These are phyloP conservation scores for Solea senegalensis DNA, from an alignment of 2,113 vertebrate genomes.

Conservation along the genomic window DNA sequence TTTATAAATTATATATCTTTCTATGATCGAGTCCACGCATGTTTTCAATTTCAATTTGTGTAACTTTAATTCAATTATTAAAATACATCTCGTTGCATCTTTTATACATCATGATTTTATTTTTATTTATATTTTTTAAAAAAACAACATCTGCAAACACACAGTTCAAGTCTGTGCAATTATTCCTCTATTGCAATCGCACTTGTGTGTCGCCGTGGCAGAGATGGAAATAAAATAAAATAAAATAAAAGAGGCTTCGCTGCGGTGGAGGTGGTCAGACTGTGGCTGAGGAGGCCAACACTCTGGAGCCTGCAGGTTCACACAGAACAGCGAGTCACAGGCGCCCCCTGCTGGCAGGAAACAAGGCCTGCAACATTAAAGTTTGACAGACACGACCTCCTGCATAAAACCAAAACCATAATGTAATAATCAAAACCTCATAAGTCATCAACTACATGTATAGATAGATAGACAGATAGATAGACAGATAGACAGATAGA, in stretches of 20 bases:
- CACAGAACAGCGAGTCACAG: conserved; percentile 63
- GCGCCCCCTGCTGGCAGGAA: conserved; percentile 72
- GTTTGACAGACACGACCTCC: background rate
- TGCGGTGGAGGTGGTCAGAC: conserved; percentile 49
- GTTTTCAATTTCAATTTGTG: background rate
- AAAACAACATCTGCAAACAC: too few species aligned
- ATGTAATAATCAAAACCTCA: background rate
- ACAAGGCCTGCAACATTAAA: background rate
- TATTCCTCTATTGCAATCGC: too few species aligned
- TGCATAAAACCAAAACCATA: background rate
- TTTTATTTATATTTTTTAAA: too few species aligned
- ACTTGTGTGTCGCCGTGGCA: background rate
- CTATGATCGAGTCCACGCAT: background rate
- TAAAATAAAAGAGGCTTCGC: conserved; percentile 10
- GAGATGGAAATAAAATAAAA: too few species aligned
- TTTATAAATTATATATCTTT: background rate
- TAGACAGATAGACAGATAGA: too few species aligned
- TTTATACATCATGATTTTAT: too few species aligned
- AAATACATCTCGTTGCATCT: too few species aligned
- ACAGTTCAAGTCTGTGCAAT: too few species aligned
- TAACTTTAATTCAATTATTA: background rate
- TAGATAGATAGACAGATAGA: too few species aligned
- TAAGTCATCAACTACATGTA: too few species aligned
- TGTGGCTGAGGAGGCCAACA: conserved; percentile 49
- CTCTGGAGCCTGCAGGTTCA: background rate